Base-by-base conservation (phyloP, 1,140 invertebrate species). In the Sycophila sp. region DNA sequence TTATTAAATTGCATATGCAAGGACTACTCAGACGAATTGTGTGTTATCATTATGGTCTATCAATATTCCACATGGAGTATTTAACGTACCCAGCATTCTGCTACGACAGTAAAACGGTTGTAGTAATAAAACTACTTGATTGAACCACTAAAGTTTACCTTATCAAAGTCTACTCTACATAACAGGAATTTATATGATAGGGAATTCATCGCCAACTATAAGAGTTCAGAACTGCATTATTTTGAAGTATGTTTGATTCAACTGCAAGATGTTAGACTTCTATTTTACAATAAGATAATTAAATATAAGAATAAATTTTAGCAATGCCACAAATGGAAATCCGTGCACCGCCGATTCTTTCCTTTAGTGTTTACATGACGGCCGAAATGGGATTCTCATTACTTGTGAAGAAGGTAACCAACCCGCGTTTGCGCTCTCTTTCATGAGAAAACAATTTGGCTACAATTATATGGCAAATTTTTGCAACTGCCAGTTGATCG, bases 381-480 rank as follows among this genome's bases (percentile, higher is more conserved):
- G 30, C 1, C 1, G 13, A 45, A 64, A 36, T n/a, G 28, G 30
- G 49, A 55, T 17, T 55, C 49, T 40, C 63, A 47, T 65, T 65
- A 53, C 42, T 40, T 17, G 49, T 22, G 4, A 28, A 28, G 63
- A 53, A 65, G 53, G n/a, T n/a, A 47, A 8, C 15, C 7, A 6
- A 13, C 11, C 19, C 34, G 3, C 24, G 22, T 10, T 59, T 59
- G 11, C 40, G 15, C 26, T 30, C 15, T 17, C 40, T 5, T 53
- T 17, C 47, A n/a, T 13, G 42, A 49, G 49, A 34, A 47, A 49
- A 62, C 22, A 45, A 8, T n/a, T 32, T 64, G 4, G 45, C 42
- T 3, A 55, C 51, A 56, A 66, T 66, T 66, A 56, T 55, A n/a
- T 40, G 19, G 5, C n/a, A 13, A 6, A 36, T 68, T 59, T 67